Evolutionary conservation across 2,797 vertebrate species (phyloP).

Genomic region (Catamblyrhynchus diadema): DNA sequence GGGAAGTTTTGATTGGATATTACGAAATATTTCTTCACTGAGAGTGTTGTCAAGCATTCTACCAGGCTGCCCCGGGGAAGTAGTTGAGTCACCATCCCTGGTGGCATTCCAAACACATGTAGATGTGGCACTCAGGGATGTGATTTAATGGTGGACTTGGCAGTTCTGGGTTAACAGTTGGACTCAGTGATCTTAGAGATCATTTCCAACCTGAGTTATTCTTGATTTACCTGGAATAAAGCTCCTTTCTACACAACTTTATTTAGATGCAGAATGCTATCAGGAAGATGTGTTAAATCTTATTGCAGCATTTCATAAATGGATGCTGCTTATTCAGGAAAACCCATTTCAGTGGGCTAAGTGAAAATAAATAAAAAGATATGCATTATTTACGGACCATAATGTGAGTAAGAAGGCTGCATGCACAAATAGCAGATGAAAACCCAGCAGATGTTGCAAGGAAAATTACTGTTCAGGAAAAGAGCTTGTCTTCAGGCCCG

Average conservation of each 20-base stretch:
- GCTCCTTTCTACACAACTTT: background rate
- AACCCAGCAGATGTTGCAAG: constrained; percentile 3
- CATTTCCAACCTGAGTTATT: background rate
- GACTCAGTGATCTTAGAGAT: background rate
- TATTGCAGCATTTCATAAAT: constrained; percentile 29
- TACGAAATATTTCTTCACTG: background rate
- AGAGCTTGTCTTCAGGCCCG: background rate
- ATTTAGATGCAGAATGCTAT: background rate
- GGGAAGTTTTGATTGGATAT: background rate
- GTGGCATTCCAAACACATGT: background rate
- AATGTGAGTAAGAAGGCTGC: constrained; percentile 4
- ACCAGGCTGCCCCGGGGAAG: background rate
- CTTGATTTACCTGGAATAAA: background rate
- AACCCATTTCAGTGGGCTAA: constrained; percentile 29
- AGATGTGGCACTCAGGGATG: background rate
- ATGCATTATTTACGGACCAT: constrained; percentile 44
- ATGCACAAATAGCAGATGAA: constrained; percentile 22
- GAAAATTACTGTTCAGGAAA: background rate
- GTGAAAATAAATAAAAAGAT: constrained; percentile 55
- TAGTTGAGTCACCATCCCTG: background rate
- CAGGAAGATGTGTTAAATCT: constrained; percentile 5
- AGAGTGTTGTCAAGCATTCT: background rate
- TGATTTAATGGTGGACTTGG: background rate
- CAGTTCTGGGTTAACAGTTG: background rate
- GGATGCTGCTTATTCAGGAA: constrained; percentile 36